Percentiles rank a stretch among this genome's conserved stretches.
These are phyloP conservation scores for Acanthosepion esculentum DNA, from an alignment of 2,888 invertebrate genomes.

Conservation along the genomic window DNA sequence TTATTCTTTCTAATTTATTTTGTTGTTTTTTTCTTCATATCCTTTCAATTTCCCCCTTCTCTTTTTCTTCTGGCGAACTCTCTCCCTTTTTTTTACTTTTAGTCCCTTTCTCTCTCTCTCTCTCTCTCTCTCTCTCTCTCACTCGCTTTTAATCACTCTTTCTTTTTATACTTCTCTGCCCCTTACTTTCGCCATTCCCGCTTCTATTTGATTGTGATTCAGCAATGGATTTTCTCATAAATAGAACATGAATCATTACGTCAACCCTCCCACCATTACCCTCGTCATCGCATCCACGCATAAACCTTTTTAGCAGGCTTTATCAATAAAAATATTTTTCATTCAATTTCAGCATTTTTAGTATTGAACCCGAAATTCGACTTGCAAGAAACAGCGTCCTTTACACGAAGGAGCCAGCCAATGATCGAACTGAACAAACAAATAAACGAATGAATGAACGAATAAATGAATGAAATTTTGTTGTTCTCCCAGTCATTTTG, in stretches of 20 bases:
- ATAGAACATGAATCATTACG: constrained; percentile 7
- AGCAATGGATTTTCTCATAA: neutral
- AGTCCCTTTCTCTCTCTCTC: neutral
- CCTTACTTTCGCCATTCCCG: neutral
- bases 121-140: neutral
- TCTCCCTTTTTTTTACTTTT: no score
- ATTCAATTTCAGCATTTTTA: neutral
- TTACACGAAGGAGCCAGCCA: neutral
- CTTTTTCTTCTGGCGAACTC: no score
- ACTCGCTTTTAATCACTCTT: neutral
- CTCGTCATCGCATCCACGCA: neutral
- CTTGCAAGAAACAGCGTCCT: neutral
- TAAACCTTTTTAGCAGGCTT: neutral
- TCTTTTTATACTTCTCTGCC: neutral
- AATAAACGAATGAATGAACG: neutral
- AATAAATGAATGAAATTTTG: neutral
- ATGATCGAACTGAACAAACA: neutral
- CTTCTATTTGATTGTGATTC: neutral
- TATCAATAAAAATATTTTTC: constrained; percentile 9
- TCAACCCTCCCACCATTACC: neutral
- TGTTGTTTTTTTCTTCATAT: no score
- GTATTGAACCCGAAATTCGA: neutral
- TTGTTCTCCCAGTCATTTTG: neutral
- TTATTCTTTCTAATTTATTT: no score
- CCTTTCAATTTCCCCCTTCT: no score